Evolutionary conservation across 2,888 invertebrate species (phyloP).

Genomic region (Lamproptera curius): DNA sequence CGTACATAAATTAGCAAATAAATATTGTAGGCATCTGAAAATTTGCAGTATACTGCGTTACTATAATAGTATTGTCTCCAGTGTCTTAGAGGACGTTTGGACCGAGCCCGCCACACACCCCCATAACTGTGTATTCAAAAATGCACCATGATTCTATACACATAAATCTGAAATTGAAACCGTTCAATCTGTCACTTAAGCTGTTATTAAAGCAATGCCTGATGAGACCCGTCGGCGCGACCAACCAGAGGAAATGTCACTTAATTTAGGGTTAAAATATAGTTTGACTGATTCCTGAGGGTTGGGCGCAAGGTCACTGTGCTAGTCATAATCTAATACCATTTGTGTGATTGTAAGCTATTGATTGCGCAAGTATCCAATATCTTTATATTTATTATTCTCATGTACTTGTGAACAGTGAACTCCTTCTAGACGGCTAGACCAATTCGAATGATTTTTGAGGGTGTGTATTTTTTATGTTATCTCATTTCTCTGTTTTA

Average conservation of each 20-base stretch:
- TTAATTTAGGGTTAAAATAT: slow-evolving; percentile 67
- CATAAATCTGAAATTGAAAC: slow-evolving; percentile 24
- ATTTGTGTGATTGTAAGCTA: too few species aligned
- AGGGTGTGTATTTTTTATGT: too few species aligned
- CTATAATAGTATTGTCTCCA: slow-evolving; percentile 70
- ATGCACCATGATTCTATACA: slow-evolving; percentile 7
- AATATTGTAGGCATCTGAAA: slow-evolving; percentile 30
- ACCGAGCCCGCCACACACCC: slow-evolving; percentile 65
- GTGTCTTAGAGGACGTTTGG: slow-evolving; percentile 67
- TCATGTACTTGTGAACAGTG: too few species aligned
- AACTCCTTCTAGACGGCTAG: too few species aligned
- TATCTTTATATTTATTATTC: too few species aligned
- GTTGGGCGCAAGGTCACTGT: slow-evolving; percentile 51
- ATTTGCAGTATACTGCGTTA: slow-evolving; percentile 43
- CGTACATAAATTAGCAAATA: too few species aligned
- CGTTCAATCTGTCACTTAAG: slow-evolving; percentile 20
- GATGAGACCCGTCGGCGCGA: slow-evolving; percentile 64
- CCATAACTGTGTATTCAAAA: slow-evolving; percentile 29
- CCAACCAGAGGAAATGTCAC: slow-evolving; percentile 46
- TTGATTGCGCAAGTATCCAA: too few species aligned
- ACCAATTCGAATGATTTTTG: too few species aligned
- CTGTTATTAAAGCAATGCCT: slow-evolving; percentile 25
- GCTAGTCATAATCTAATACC: too few species aligned
- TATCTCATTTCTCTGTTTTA: too few species aligned
- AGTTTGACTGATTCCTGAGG: slow-evolving; percentile 45